These are phyloP conservation scores for Heteractis magnifica DNA, from an alignment of 92 coral and sea anemone genomes.

Conservation along the genomic window DNA sequence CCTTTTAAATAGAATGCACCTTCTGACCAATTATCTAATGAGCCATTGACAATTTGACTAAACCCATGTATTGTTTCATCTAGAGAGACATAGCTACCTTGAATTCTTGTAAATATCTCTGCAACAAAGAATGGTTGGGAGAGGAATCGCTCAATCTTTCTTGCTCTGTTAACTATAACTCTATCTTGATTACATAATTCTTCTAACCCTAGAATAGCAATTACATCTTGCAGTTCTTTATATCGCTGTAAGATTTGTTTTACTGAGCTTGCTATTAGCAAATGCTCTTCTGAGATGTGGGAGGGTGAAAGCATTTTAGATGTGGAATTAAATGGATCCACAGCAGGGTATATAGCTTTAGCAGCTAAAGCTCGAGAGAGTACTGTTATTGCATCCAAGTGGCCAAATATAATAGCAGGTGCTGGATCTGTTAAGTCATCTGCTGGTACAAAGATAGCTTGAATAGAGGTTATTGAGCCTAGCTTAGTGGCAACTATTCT, in stretches of 20 bases:
- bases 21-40: too few species aligned
- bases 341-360: constrained; percentile 28
- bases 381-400: constrained; percentile 40
- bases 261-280: background rate
- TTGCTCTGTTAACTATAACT: background rate
- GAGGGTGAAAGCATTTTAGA: constrained; percentile 18
- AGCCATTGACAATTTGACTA: too few species aligned
- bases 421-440: constrained; percentile 51
- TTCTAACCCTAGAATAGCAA: constrained; percentile 5
- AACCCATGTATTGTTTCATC: too few species aligned
- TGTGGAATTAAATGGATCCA: constrained; percentile 40
- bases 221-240: constrained; percentile 10
- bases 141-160: constrained; percentile 7
- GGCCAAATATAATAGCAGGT: constrained; percentile 25
- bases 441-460: constrained; percentile 41
- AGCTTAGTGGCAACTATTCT: constrained; percentile 29
- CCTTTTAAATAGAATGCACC: too few species aligned
- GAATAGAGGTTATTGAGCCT: constrained; percentile 46
- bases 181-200: constrained; percentile 20
- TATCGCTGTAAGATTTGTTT: background rate
- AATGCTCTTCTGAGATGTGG: constrained; percentile 14
- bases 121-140: constrained; percentile 16
- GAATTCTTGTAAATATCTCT: constrained; percentile 8
- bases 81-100: too few species aligned
- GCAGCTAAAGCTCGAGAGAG: constrained; percentile 27